phyloP scores from a whole-genome alignment of 2,113 vertebrate species.

The Oplegnathus fasciatus region DNA sequence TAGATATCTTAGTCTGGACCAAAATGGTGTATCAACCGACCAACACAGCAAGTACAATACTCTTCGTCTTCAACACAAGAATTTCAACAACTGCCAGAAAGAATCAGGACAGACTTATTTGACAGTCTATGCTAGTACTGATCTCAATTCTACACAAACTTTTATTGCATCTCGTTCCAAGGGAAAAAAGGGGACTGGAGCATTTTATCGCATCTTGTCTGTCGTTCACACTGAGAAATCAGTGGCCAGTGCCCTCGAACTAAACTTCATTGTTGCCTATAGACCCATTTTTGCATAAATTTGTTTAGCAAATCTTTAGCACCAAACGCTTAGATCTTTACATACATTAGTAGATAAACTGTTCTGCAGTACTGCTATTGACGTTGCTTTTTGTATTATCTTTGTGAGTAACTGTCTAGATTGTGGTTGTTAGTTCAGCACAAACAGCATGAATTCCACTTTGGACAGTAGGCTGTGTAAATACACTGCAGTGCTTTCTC shows the following conservation, averaged over 20 bases:
- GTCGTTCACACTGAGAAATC: slow-evolving; percentile 10
- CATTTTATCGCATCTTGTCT: background rate
- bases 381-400: slow-evolving; percentile 17
- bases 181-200: too few relatives aligned
- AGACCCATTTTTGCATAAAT: slow-evolving; percentile 34
- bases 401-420: slow-evolving; percentile 10
- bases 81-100: background rate
- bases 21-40: background rate
- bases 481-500: slow-evolving; percentile 31
- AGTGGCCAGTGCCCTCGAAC: slow-evolving; percentile 2
- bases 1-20: background rate
- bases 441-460: slow-evolving; percentile 29
- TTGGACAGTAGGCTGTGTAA: slow-evolving; percentile 36
- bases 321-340: slow-evolving; percentile 29
- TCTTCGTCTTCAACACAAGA: background rate
- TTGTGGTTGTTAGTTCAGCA: slow-evolving; percentile 25
- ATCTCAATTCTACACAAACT: background rate
- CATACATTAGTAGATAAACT: slow-evolving; percentile 49
- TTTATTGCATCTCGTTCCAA: background rate
- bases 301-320: slow-evolving; percentile 44
- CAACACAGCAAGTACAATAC: background rate
- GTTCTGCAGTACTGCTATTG: background rate
- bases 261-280: slow-evolving; percentile 23
- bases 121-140: background rate
- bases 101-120: background rate